A percentile compares a stretch with the other conserved stretches of the same genome.
These are phyloP conservation scores for Ornithorhynchus anatinus DNA, from an alignment of 2,113 vertebrate genomes.

Conservation along the genomic window DNA sequence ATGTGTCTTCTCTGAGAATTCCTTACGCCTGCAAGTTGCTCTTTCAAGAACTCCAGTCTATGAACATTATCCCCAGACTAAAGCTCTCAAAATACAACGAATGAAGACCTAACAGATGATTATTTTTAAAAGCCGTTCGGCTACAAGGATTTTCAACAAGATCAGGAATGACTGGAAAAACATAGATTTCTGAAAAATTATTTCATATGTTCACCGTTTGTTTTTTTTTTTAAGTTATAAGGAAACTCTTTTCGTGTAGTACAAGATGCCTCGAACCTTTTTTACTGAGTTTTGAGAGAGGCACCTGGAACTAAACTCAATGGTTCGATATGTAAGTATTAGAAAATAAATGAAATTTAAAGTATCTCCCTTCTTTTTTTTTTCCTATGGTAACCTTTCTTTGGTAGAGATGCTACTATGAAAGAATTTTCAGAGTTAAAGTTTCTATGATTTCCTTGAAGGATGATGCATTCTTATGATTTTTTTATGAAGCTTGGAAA, in stretches of 20 bases:
- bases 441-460: not conserved
- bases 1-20: constrained; percentile 93
- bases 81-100: constrained; percentile 96
- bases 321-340: too few species aligned
- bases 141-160: not conserved
- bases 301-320: not conserved
- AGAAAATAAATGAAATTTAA: too few species aligned
- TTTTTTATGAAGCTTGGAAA: not conserved
- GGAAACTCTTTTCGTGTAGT: not conserved
- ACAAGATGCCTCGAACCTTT: too few species aligned
- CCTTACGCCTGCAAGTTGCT: constrained; percentile 98
- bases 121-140: not conserved
- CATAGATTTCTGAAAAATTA: not conserved
- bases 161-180: not conserved
- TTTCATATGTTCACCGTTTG: not conserved
- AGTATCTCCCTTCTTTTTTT: constrained; percentile 3
- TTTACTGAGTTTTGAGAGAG: not conserved
- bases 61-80: constrained; percentile 97
- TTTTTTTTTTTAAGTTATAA: not conserved
- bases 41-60: constrained; percentile 97
- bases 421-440: not conserved
- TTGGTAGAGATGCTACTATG: not conserved
- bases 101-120: constrained; percentile 32
- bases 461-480: not conserved
- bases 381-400: not conserved